A percentile compares a stretch with the other conserved stretches of the same genome.
These are phyloP conservation scores for Ameiurus melas DNA, from an alignment of 2,113 vertebrate genomes.

Conservation along the genomic window DNA sequence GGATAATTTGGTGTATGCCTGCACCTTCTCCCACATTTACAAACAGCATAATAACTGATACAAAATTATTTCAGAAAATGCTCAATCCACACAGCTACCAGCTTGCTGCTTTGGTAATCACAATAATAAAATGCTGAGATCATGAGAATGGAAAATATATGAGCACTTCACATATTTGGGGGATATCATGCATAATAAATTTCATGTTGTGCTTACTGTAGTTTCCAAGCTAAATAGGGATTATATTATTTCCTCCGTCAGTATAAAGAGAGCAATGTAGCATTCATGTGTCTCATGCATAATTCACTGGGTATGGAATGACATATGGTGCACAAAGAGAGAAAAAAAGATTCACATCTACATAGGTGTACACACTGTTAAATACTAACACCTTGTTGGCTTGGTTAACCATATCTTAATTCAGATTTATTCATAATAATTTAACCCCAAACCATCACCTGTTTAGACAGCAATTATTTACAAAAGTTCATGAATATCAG, in stretches of 20 bases:
- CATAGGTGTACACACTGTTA: not conserved
- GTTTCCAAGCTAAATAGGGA: not conserved
- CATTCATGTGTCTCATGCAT: conserved; percentile 20
- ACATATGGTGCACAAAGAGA: conserved; percentile 28
- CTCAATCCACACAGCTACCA: not conserved
- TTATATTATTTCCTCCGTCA: not conserved
- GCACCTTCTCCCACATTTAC: not conserved
- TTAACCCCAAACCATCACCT: not conserved
- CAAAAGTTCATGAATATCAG: not conserved
- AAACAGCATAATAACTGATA: not conserved
- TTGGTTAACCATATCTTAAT: not conserved
- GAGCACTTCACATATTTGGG: not conserved
- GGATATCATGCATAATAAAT: not conserved
- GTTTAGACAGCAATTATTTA: not conserved
- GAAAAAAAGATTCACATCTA: not conserved
- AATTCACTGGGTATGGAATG: conserved; percentile 18
- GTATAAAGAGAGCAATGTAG: not conserved
- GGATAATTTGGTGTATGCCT: not conserved
- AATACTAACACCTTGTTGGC: not conserved
- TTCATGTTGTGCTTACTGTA: not conserved
- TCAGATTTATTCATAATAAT: not conserved
- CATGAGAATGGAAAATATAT: not conserved
- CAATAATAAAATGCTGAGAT: not conserved
- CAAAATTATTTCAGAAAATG: not conserved
- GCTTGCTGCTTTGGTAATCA: not conserved